Evolutionary conservation across 2,797 vertebrate genomes (phyloP).

Genomic region (Notamacropus eugenii): DNA sequence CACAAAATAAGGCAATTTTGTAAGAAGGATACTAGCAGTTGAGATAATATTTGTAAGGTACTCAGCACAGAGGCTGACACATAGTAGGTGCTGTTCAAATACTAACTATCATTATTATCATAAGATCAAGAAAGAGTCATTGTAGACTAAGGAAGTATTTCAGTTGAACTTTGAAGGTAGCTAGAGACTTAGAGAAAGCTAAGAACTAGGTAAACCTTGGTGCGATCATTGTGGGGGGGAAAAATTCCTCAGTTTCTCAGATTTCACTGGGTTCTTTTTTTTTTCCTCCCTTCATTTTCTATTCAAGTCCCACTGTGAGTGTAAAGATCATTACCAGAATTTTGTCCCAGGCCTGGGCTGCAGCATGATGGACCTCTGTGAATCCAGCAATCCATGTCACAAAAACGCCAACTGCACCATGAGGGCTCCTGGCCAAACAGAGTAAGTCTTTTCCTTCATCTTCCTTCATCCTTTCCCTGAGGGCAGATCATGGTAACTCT

Average conservation of each 20-base stretch:
- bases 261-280: neutral
- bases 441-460: constrained; percentile 85
- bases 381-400: constrained; percentile 89
- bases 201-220: neutral
- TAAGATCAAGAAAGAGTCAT: neutral
- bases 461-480: neutral
- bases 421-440: constrained; percentile 83
- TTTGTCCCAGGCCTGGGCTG: constrained; percentile 86
- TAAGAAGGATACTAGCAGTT: neutral
- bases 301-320: constrained; percentile 93
- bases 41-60: neutral
- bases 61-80: neutral
- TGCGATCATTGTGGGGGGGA: neutral
- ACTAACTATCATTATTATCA: neutral
- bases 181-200: neutral
- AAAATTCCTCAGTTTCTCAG: neutral
- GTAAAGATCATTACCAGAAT: constrained; percentile 88
- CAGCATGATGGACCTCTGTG: constrained; percentile 87
- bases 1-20: neutral
- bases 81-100: neutral
- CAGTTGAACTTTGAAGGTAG: neutral
- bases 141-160: neutral
- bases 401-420: constrained; percentile 90
- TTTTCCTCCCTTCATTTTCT: constrained; percentile 28
- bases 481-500: neutral